Evolutionary conservation across 2,888 invertebrate species (phyloP).

Genomic region (Lycia hirtaria): DNA sequence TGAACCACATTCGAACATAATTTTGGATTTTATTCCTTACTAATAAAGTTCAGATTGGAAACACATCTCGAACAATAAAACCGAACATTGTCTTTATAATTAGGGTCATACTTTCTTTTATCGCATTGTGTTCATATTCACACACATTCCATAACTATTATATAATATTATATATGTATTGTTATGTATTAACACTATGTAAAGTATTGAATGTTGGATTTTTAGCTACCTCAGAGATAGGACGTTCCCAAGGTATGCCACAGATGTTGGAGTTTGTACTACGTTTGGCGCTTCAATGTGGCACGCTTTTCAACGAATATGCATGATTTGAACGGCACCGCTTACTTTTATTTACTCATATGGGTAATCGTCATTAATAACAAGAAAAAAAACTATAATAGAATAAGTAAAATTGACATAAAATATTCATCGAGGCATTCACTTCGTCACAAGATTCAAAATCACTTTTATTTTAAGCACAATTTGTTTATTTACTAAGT

Average conservation of each 20-base stretch:
- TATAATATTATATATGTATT: slow-evolving; percentile 44
- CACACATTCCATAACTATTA: slow-evolving; percentile 45
- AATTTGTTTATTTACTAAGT: not conserved
- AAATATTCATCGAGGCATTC: not conserved
- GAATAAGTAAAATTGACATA: not conserved
- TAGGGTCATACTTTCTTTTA: slow-evolving; percentile 39
- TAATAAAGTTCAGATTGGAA: slow-evolving; percentile 32
- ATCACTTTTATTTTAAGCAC: not conserved
- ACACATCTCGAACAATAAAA: slow-evolving; percentile 25
- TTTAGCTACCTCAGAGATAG: slow-evolving; percentile 96
- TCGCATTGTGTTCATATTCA: slow-evolving; percentile 42
- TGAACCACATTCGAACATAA: slow-evolving; percentile 23
- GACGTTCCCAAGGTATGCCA: slow-evolving; percentile 95
- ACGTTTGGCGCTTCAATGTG: slow-evolving; percentile 77
- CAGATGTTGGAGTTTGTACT: slow-evolving; percentile 60
- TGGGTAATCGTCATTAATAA: not conserved
- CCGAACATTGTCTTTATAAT: slow-evolving; percentile 34
- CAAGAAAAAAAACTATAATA: not conserved
- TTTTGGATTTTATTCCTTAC: slow-evolving; percentile 25
- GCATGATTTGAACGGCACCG: slow-evolving; percentile 79
- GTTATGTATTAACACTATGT: slow-evolving; percentile 46
- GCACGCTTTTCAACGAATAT: slow-evolving; percentile 71
- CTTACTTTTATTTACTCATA: slow-evolving; percentile 54
- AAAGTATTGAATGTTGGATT: slow-evolving; percentile 61
- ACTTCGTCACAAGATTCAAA: not conserved